Evolutionary conservation across 2,888 invertebrate species (phyloP), one percentile per base, ranked within the genome.

Genomic region (Scaeva pyrastri): DNA sequence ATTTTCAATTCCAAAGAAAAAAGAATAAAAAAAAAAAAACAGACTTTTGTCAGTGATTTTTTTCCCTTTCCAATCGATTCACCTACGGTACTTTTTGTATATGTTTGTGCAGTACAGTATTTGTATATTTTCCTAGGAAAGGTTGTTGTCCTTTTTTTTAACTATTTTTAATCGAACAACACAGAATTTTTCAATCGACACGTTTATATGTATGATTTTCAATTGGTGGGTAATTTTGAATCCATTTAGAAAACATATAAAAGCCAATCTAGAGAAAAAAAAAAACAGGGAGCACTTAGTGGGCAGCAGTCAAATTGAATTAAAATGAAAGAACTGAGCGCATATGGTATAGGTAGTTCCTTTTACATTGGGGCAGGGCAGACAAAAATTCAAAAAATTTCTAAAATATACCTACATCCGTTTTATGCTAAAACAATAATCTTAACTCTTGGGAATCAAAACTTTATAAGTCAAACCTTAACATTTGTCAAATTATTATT

Each of bases 161-260:
- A n/a, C 7, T 26, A 12, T 41, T 60, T 64, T 43, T 11, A 64
- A 64, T 26, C 11, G 26, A 16, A 48, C 1, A 31, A 48, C 45
- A 64, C 45, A 45, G 45, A 64, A 31, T 45, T 45, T 64, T 14
- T 26, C 45, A 48, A 48, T 48, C 12, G 45, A 31, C 26, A 16
- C 36, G 10, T 7, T 16, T 16, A 23, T 50, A 52, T 52, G 55
- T 71, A 60, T 68, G 68, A 55, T 71, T 75, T 81, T 71, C 80
- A 81, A 81, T 81, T 75, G 75, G 70, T 48, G 70, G 78, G 74
- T 58, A 74, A 74, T 83, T 79, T 64, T 11, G 41, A 41, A 21
- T 68, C 78, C n/a, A 26, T 43, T 8, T 45, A 64, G 45, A 64
- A 45, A n/a, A 48, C 43, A 62, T 23, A 62, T 26, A 26, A 6